phyloP scores from a whole-genome alignment of 2,888 invertebrate genomes.

The Thereva nobilitata region DNA sequence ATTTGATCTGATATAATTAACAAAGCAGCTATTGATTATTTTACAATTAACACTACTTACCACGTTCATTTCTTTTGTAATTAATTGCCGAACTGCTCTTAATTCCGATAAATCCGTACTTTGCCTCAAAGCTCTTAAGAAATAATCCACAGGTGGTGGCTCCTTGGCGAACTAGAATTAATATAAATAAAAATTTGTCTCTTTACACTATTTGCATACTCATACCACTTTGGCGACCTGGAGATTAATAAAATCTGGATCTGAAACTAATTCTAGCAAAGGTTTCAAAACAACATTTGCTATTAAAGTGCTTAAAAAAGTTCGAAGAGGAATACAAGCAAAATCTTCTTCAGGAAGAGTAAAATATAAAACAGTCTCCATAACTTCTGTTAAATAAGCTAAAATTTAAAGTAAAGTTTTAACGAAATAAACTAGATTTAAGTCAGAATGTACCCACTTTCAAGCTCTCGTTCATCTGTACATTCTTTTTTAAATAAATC shows the following conservation, averaged over 20 bases:
- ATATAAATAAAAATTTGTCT: neutral
- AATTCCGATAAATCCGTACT: conserved; percentile 44
- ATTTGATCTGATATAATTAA: too few relatives aligned
- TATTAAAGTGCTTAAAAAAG: conserved; percentile 44
- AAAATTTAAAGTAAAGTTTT: neutral
- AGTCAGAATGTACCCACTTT: conserved; percentile 38
- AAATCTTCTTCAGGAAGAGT: conserved; percentile 45
- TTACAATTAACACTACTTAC: conserved; percentile 17
- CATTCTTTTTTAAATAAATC: conserved; percentile 43
- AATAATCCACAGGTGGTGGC: conserved; percentile 44
- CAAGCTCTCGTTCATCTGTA: conserved; percentile 42
- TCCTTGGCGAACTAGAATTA: conserved; percentile 42
- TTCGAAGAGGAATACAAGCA: conserved; percentile 44
- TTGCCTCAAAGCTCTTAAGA: conserved; percentile 44
- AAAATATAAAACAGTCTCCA: conserved; percentile 45
- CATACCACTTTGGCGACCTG: conserved; percentile 44
- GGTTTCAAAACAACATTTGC: conserved; percentile 45
- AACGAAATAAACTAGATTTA: neutral
- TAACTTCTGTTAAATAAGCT: conserved; percentile 44
- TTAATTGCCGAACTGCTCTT: conserved; percentile 44
- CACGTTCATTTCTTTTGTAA: conserved; percentile 45
- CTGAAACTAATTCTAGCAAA: conserved; percentile 43
- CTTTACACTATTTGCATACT: neutral
- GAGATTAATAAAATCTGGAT: conserved; percentile 46
- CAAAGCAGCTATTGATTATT: too few relatives aligned